A percentile compares a stretch with the other conserved stretches of the same genome.
Evolutionary conservation across 2,888 invertebrate species (phyloP).

Genomic region (Apodemia hepburni): DNA sequence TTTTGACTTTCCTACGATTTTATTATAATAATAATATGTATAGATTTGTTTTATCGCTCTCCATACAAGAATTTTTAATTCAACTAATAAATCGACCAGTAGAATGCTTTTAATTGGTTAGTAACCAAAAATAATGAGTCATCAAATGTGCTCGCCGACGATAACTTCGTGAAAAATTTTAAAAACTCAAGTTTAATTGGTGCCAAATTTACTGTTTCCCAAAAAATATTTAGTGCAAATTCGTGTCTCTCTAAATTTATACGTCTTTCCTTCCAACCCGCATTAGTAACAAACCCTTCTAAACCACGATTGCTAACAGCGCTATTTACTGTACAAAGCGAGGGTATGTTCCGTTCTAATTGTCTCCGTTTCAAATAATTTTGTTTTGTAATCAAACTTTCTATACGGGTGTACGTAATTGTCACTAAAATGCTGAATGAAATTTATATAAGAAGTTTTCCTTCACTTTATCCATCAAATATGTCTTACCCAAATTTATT

Average conservation of each 20-base stretch:
- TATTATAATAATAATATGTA: no score
- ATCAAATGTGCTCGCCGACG: no score
- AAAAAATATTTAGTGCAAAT: background rate
- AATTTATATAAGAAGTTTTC: background rate
- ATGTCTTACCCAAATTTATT: no score
- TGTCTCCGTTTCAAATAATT: conserved; percentile 15
- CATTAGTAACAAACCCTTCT: background rate
- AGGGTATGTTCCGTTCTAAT: conserved; percentile 15
- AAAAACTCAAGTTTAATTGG: background rate
- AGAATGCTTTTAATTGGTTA: no score
- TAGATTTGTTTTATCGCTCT: no score
- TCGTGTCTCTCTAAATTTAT: background rate
- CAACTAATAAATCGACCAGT: no score
- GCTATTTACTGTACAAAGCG: conserved; percentile 16
- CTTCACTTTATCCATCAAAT: no score
- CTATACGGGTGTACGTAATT: background rate
- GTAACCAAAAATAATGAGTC: no score
- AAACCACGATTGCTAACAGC: conserved; percentile 18
- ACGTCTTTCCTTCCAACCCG: background rate
- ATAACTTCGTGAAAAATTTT: no score
- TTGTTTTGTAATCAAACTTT: conserved; percentile 5
- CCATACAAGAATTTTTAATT: no score
- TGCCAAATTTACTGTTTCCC: no score
- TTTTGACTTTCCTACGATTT: no score
- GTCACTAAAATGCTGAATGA: background rate